Base-by-base conservation (phyloP, 1,140 invertebrate genomes). In the Danaus melanippus region DNA sequence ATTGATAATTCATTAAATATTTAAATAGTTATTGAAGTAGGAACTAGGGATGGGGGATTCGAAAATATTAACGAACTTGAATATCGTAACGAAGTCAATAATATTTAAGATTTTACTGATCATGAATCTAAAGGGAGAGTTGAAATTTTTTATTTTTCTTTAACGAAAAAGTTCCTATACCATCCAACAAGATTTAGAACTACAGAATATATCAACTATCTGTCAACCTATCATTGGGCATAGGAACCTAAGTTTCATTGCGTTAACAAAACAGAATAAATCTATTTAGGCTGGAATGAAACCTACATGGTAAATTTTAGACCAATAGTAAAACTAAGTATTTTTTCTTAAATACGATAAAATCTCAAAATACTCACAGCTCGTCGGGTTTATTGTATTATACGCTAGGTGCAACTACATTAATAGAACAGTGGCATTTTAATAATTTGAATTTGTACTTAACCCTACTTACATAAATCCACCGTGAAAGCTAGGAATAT, bases 361-460 rank as follows among this genome's bases (percentile, higher is more conserved):
- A 86, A 86, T 86, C 84, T 86, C 84, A 84, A 84, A 86, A 84
- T 83, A 79, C 73, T 86, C 84, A 86, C 84, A 86, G 84, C 84
- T 86, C 84, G 69, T 86, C 82, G 82, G 81, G 74, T 85, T 86
- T 84, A 86, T 85, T 86, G 80, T 84, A 83, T 81, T 76, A 78
- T 79, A 84, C 79, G 76, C 84, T 86, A 86, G 75, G 84, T 86
- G 84, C 80, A 84, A 68, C 82, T 86, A 86, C 84, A 72, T 83
- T 85, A 84, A 81, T 78, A 85, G 80, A 86, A 86, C 80, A 86
- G 84, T 86, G 84, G 80, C 76, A 75, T 84, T 76, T 82, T 82
- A 86, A 84, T 85, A 86, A 81, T 81, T 86, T 86, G 76, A 86
- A 86, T 84, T 86, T 85, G 80, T 85, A 83, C 84, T 86, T 86